Evolutionary conservation across 2,888 invertebrate genomes (phyloP).

Genomic region (Tipula confusa): DNA sequence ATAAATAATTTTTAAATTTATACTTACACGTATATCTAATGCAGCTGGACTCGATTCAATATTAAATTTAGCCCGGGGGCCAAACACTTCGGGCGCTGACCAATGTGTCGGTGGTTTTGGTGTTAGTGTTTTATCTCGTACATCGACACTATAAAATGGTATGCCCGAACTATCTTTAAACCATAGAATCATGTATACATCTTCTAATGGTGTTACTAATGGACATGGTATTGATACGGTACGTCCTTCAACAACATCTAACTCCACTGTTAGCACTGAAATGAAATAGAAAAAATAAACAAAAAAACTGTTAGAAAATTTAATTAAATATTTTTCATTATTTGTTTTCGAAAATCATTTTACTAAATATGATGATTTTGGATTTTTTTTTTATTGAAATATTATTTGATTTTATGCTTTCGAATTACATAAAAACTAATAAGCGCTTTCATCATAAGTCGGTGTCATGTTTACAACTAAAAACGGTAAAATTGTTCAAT

Average conservation of each 20-base stretch:
- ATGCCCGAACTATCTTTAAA: constrained; percentile 82
- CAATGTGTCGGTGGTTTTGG: constrained; percentile 75
- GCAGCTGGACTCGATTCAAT: constrained; percentile 74
- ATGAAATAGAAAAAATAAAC: background rate
- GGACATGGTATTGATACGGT: constrained; percentile 84
- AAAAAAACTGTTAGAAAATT: background rate
- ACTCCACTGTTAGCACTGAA: constrained; percentile 69
- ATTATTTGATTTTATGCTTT: too few relatives aligned
- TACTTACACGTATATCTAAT: constrained; percentile 63
- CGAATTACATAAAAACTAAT: too few relatives aligned
- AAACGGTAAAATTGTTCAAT: too few relatives aligned
- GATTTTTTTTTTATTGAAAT: too few relatives aligned
- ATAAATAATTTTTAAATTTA: too few relatives aligned
- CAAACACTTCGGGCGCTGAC: constrained; percentile 82
- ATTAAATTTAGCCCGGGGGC: constrained; percentile 78
- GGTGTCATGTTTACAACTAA: too few relatives aligned
- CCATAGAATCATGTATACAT: constrained; percentile 90
- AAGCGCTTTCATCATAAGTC: too few relatives aligned
- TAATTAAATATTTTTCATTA: too few relatives aligned
- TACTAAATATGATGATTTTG: too few relatives aligned
- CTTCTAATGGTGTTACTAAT: constrained; percentile 77
- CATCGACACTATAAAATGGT: constrained; percentile 81
- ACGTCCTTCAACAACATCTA: constrained; percentile 84
- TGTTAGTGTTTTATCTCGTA: constrained; percentile 74
- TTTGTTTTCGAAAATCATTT: too few relatives aligned